phyloP scores from a whole-genome alignment of 1,140 invertebrate genomes.

The Asobara japonica region DNA sequence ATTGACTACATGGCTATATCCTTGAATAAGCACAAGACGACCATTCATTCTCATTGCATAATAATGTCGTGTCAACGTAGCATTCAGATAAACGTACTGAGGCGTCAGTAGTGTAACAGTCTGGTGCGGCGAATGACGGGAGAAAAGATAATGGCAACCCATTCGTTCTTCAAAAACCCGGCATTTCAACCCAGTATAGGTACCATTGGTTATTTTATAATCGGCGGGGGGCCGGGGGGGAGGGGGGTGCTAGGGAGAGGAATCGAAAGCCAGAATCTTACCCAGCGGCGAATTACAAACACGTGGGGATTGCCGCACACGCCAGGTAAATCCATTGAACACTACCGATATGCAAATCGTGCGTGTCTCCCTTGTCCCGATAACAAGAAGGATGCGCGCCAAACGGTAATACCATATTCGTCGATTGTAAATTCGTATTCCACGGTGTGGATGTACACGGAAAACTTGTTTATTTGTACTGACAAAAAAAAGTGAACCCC shows the following conservation, averaged over 20 bases:
- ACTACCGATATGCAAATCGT: slow-evolving; percentile 42
- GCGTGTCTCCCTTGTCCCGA: slow-evolving; percentile 22
- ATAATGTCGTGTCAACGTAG: no score
- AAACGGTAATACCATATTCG: slow-evolving; percentile 33
- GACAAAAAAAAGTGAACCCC: no score
- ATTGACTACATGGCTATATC: no score
- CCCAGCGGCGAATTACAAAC: slow-evolving; percentile 19
- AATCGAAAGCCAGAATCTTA: not conserved
- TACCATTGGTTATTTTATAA: not conserved
- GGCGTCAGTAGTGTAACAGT: no score
- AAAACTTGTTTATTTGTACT: no score
- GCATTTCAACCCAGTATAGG: not conserved
- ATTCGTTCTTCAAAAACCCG: not conserved
- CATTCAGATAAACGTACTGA: no score
- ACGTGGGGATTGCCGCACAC: slow-evolving; percentile 9
- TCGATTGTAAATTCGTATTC: slow-evolving; percentile 29
- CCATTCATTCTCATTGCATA: no score
- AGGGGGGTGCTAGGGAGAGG: no score
- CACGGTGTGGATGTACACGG: slow-evolving; percentile 9
- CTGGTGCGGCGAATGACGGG: no score
- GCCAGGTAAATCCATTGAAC: slow-evolving; percentile 21
- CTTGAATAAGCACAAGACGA: no score
- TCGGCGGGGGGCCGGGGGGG: no score
- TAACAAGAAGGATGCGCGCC: slow-evolving; percentile 36
- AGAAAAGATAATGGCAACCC: not conserved